Evolutionary conservation across 2,888 invertebrate species (phyloP).

Genomic region (Sussaba pulchella): DNA sequence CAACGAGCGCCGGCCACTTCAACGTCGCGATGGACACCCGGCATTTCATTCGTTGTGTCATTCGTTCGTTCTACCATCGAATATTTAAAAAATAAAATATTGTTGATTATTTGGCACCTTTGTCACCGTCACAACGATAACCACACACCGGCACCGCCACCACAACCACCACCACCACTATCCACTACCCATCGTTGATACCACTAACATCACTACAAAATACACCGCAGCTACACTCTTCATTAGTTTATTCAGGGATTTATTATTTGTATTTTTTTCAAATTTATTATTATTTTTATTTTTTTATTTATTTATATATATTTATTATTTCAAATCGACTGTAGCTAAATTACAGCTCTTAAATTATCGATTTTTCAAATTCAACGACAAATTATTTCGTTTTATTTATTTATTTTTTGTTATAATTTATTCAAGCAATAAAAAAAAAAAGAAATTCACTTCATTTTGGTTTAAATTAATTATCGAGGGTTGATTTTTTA

Average conservation of each 20-base stretch:
- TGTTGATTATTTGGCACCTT: slow-evolving; percentile 46
- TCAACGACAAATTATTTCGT: no score
- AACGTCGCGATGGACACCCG: slow-evolving; percentile 54
- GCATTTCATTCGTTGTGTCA: slow-evolving; percentile 37
- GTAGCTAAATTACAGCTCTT: no score
- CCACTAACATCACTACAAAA: slow-evolving; percentile 28
- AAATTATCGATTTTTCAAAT: background rate
- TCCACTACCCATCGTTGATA: slow-evolving; percentile 21
- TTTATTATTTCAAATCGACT: no score
- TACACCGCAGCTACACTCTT: slow-evolving; percentile 21
- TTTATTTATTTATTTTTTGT: no score
- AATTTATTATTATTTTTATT: background rate
- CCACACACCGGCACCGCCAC: slow-evolving; percentile 37
- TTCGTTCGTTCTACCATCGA: slow-evolving; percentile 39
- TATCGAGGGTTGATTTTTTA: background rate
- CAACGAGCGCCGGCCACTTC: slow-evolving; percentile 1
- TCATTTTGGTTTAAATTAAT: background rate
- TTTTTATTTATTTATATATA: no score
- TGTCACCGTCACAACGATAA: slow-evolving; percentile 67
- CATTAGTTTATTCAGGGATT: slow-evolving; percentile 1
- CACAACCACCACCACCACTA: slow-evolving; percentile 6
- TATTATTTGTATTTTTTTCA: background rate
- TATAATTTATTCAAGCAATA: no score
- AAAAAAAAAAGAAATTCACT: background rate
- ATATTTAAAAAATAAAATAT: background rate